Conservation (phyloP, 2,113 vertebrate genomes). For the Gila orcuttii region DNA sequence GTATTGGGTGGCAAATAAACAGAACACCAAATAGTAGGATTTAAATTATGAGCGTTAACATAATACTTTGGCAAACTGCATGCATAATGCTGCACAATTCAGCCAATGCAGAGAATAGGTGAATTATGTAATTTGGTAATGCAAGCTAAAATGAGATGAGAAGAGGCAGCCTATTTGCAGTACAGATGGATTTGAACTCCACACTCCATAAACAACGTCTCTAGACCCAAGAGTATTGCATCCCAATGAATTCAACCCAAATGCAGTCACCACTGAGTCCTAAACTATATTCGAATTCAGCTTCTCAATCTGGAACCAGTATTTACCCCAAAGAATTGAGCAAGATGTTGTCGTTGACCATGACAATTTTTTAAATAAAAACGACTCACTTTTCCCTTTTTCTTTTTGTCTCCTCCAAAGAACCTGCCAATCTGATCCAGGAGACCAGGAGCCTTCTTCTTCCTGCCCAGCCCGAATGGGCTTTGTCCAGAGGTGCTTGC, state of each 20-base stretch:
- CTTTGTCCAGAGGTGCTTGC: constrained; percentile 89
- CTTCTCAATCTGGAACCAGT: background rate
- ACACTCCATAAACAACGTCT: no score
- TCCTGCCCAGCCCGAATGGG: constrained; percentile 76
- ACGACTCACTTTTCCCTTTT: constrained; percentile 92
- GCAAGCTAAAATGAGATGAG: background rate
- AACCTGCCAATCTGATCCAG: constrained; percentile 93
- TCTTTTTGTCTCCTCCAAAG: constrained; percentile 92
- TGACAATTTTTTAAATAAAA: background rate
- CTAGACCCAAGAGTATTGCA: background rate
- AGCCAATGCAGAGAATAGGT: background rate
- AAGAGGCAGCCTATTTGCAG: background rate
- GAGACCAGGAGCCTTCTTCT: constrained; percentile 87
- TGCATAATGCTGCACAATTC: background rate
- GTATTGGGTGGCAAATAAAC: background rate
- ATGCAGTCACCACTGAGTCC: background rate
- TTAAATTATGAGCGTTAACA: background rate
- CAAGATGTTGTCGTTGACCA: constrained; percentile 4
- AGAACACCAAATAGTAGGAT: background rate
- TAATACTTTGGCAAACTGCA: background rate
- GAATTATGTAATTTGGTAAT: background rate
- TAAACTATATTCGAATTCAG: background rate
- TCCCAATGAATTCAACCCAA: background rate
- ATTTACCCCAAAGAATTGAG: background rate
- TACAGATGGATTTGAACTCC: background rate